Evolutionary conservation across 2,113 vertebrate genomes (phyloP).

Genomic region (Mormyrus lacerda): DNA sequence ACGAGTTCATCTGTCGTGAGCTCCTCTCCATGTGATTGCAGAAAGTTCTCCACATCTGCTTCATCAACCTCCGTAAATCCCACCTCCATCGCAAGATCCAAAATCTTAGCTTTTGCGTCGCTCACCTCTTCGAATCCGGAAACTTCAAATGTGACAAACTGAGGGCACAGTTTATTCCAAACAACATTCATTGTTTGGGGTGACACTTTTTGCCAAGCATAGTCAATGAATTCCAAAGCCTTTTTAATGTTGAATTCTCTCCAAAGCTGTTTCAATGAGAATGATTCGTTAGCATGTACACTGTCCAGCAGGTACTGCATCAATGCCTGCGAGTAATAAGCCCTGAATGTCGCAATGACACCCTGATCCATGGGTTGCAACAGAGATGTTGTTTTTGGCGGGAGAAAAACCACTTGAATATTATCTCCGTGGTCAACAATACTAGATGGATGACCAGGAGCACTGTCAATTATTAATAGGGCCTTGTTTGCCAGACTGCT

Average conservation of each 20-base stretch:
- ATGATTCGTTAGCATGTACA: neutral
- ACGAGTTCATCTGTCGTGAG: neutral
- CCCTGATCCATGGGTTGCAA: constrained; percentile 24
- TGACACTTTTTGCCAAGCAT: neutral
- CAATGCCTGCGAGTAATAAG: neutral
- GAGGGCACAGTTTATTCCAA: neutral
- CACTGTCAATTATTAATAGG: constrained; percentile 19
- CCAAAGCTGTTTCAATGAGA: neutral
- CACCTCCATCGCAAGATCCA: neutral
- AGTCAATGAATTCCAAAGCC: neutral
- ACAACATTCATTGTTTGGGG: neutral
- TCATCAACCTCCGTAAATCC: neutral
- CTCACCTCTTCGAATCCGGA: neutral
- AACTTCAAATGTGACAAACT: neutral
- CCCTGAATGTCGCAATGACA: constrained; percentile 8
- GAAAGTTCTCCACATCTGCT: neutral
- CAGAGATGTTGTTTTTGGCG: constrained; percentile 10
- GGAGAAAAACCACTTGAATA: constrained; percentile 7
- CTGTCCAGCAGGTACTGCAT: neutral
- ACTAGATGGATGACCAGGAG: neutral
- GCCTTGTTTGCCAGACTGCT: constrained; percentile 3
- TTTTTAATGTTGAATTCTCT: neutral
- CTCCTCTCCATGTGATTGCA: neutral
- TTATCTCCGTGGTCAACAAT: neutral
- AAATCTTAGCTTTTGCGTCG: neutral